phyloP scores from a whole-genome alignment of 1,140 invertebrate species.

The Anagrus nilaparvatae region DNA sequence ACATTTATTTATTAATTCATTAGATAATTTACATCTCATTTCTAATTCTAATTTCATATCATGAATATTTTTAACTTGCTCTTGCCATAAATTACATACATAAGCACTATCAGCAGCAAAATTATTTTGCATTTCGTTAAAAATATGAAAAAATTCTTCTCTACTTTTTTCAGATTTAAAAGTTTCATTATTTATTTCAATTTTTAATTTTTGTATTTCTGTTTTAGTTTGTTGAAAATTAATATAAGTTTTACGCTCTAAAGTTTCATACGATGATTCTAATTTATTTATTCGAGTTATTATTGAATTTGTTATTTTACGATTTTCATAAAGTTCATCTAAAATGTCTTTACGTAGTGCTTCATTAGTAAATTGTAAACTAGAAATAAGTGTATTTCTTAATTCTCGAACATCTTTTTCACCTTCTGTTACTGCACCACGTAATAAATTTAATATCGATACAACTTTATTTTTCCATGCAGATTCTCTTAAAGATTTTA shows the following conservation, averaged over 20 bases:
- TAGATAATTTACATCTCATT: slow-evolving; percentile 27
- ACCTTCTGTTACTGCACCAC: slow-evolving; percentile 17
- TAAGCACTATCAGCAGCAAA: slow-evolving; percentile 24
- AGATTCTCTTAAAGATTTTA: slow-evolving; percentile 1
- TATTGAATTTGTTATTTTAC: slow-evolving; percentile 1
- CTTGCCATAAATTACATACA: slow-evolving; percentile 30
- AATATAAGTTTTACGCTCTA: slow-evolving; percentile 15
- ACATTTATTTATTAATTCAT: slow-evolving; percentile 25
- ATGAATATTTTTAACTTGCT: slow-evolving; percentile 28
- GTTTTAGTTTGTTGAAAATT: slow-evolving; percentile 20
- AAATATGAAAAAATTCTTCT: too few species aligned
- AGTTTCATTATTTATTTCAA: not conserved
- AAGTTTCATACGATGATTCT: slow-evolving; percentile 15
- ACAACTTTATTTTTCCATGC: slow-evolving; percentile 26
- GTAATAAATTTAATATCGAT: slow-evolving; percentile 22
- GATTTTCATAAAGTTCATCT: slow-evolving; percentile 14
- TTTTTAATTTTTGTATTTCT: slow-evolving; percentile 1
- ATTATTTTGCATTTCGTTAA: not conserved
- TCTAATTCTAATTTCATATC: slow-evolving; percentile 33
- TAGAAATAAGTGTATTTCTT: slow-evolving; percentile 15
- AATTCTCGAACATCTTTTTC: slow-evolving; percentile 22
- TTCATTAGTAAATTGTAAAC: slow-evolving; percentile 15
- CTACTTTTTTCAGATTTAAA: too few species aligned
- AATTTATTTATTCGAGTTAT: slow-evolving; percentile 17
- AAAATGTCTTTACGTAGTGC: slow-evolving; percentile 15